Evolutionary conservation across 1,140 invertebrate species (phyloP), one percentile per base, ranked within the genome.

Genomic region (Colletes latitarsis): DNA sequence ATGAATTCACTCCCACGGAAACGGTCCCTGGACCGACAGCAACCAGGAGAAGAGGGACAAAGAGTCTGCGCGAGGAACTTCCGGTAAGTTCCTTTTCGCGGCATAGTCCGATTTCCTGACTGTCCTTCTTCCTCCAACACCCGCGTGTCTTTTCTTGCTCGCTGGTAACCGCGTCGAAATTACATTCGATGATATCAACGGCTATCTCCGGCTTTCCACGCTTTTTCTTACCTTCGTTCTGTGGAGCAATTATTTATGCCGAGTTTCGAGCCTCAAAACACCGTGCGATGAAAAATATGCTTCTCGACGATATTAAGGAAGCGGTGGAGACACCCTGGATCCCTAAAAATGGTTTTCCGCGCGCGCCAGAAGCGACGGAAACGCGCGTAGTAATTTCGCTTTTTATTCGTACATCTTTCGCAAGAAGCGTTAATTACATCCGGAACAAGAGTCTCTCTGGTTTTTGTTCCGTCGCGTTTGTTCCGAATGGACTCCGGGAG

Each of bases 121-220:
- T 49, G 15, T 17, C 12, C 80, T 82, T 82, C 63, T 43, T 52
- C 64, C 30, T 0, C 49, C 30, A 81, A 80, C 80, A 72, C 66
- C 60, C 64, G 70, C 79, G 81, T 30, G 30, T 30, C 30, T 30
- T 30, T 30, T 30, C 30, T 30, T 30, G 30, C 30, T 30, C 30
- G 30, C 30, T 30, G 30, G 30, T 30, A 30, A 30, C 30, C 30
- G 30, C 30, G 30, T 30, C 73, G 85, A 83, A 90, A 90, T 90
- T 88, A 89, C 83, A 90, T 89, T 88, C 85, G 75, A 86, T 72
- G 81, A 66, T 88, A 89, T 89, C 87, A 88, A 69, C 82, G 60
- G 67, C 81, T 75, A 85, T 87, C 82, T 81, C 30, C 30, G 2
- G 30, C 30, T 30, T n/a, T n/a, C n/a, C n/a, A n/a, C n/a, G n/a